Base-by-base conservation (phyloP, 2,797 vertebrate species). In the Dipus sagitta region DNA sequence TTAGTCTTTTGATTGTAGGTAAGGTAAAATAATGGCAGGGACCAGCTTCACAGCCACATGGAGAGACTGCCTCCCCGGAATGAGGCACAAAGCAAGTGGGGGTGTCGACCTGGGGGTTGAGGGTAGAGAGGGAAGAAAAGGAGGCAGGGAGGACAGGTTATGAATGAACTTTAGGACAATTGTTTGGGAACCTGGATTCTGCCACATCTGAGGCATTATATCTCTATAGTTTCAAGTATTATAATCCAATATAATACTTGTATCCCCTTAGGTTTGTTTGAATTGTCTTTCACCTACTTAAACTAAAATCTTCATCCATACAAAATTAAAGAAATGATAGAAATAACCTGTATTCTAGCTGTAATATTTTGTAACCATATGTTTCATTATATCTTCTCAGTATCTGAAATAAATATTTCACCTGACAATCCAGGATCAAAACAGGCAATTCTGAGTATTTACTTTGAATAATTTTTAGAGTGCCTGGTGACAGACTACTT, bases 401-500 rank as follows among this genome's bases (percentile, higher is more conserved):
- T 38, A 3, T 38, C 38, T 38, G 38, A 93, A 74, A 67, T 70
- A 79, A n/a, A 88, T 65, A 79, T 64, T 91, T 88, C 4, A 64
- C 13, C 13, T 13, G 76, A 32, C 2, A 92, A 62, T 32, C 20
- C 6, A 58, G 62, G 32, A 81, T 88, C 75, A 77, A 91, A 86
- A 89, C 15, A 30, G 17, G 14, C 62, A 79, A 52, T 32, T 26
- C 23, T 83, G 7, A 88, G 5, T 54, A 60, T 74, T 5, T 34
- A 38, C 76, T 91, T 92, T 70, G 91, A 85, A 32, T 58, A 9
- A 23, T 13, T 89, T 88, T 90, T 79, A 67, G 38, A 88, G 74
- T 68, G 89, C 17, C 34, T 82, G 21, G n/a, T 24, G 23, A 60
- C 67, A 32, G 87, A 74, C 28, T 38, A 14, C 60, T 88, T 89